Evolutionary conservation across 2,888 invertebrate genomes (phyloP).

Genomic region (Trachelus troglodyta): DNA sequence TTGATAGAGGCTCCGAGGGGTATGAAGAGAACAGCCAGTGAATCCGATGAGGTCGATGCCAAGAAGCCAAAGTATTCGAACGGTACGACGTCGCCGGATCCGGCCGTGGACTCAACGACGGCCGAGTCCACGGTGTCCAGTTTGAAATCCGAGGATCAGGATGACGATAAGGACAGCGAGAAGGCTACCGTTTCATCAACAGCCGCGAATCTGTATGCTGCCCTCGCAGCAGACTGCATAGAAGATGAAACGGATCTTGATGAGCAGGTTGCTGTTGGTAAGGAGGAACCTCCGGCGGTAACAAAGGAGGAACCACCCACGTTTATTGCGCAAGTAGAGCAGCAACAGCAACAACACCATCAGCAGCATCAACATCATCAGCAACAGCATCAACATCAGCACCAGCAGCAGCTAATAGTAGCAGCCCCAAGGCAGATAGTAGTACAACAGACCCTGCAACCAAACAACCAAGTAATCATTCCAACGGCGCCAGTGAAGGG

Average conservation of each 20-base stretch:
- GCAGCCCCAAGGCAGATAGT: conserved; percentile 69
- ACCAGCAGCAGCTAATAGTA: conserved; percentile 57
- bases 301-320: conserved; percentile 44
- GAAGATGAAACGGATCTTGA: conserved; percentile 78
- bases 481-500: conserved; percentile 53
- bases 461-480: conserved; percentile 57
- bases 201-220: conserved; percentile 87
- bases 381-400: conserved; percentile 58
- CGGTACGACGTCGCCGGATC: conserved; percentile 62
- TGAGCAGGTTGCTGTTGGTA: conserved; percentile 53
- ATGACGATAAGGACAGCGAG: conserved; percentile 67
- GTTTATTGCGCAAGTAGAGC: conserved; percentile 25
- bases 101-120: conserved; percentile 57
- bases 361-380: conserved; percentile 58
- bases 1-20: conserved; percentile 58
- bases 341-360: conserved; percentile 62
- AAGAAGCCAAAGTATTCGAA: conserved; percentile 66
- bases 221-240: conserved; percentile 84
- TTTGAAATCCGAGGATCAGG: conserved; percentile 65
- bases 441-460: conserved; percentile 62
- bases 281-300: conserved; percentile 34
- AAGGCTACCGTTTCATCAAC: conserved; percentile 80
- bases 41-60: conserved; percentile 64
- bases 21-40: conserved; percentile 63
- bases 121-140: conserved; percentile 68